Evolutionary conservation across 2,888 invertebrate species (phyloP).

Genomic region (Netelia virgata): DNA sequence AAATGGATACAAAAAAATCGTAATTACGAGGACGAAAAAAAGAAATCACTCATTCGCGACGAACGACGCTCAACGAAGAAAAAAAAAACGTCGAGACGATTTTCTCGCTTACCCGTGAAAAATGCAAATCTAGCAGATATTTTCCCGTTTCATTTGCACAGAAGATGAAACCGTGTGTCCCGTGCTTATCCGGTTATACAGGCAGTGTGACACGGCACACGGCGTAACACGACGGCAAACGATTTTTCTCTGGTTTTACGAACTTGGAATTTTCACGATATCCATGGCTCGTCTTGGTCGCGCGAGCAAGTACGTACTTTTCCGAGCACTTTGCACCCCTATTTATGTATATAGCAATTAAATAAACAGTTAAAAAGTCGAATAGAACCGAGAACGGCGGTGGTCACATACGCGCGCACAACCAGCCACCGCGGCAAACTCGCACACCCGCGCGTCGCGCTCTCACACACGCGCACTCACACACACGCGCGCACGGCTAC

Average conservation of each 20-base stretch:
- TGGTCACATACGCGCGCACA: slow-evolving; percentile 69
- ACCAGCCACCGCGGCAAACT: slow-evolving; percentile 69
- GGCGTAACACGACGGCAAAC: slow-evolving; percentile 33
- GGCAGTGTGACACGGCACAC: slow-evolving; percentile 48
- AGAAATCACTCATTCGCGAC: neutral
- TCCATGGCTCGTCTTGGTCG: slow-evolving; percentile 26
- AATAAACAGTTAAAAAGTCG: slow-evolving; percentile 65
- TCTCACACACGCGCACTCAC: slow-evolving; percentile 43
- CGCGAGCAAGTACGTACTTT: slow-evolving; percentile 7
- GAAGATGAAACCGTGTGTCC: slow-evolving; percentile 29
- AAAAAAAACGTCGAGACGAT: neutral
- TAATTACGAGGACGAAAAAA: neutral
- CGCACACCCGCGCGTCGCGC: slow-evolving; percentile 63
- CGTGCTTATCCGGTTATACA: slow-evolving; percentile 51
- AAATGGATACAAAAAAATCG: neutral
- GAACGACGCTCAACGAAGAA: neutral
- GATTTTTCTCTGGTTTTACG: slow-evolving; percentile 26
- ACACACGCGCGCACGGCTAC: slow-evolving; percentile 41
- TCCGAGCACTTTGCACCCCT: slow-evolving; percentile 23
- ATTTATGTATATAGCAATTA: slow-evolving; percentile 35
- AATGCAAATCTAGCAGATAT: slow-evolving; percentile 32
- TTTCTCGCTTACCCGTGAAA: slow-evolving; percentile 43
- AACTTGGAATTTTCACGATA: slow-evolving; percentile 34
- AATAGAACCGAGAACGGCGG: slow-evolving; percentile 63
- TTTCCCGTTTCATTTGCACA: slow-evolving; percentile 36